Evolutionary conservation across 2,797 vertebrate genomes (phyloP), one percentile per base, ranked within the genome.

Genomic region (Chromis chromis): DNA sequence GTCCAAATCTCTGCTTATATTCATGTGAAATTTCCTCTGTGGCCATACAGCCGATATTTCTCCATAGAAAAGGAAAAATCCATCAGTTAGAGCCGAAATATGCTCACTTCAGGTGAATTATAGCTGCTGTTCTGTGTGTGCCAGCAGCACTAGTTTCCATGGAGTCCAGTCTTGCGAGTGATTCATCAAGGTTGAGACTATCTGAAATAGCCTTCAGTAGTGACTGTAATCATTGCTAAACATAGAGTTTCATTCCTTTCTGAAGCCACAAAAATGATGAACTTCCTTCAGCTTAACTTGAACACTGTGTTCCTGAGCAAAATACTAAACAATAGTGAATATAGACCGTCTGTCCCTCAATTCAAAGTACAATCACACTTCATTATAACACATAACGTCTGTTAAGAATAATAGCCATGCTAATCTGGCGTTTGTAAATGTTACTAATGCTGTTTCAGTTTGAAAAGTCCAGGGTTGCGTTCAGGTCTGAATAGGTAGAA

Each of bases 81-180:
- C 25, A 4, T 65, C 9, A 22, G 12, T 0, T 33, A 9, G 1
- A 44, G 25, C 36, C 24, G 24, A 56, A 53, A 50, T 44, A 12
- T 40, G 22, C 8, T 58, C 2, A 17, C 42, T 31, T 52, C 21
- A 60, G 44, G 58, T 64, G 6, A 54, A 58, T 40, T 39, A 10
- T 11, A 60, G 7, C 25, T 50, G 60, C 8, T 40, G 42, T 17
- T 21, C 53, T 44, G 48, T 24, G 64, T 56, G 67, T 66, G 56
- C 50, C 28, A 66, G 53, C 7, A 53, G 55, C 70, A 19, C 27
- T 24, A 4, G 85, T 89, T 88, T 84, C 82, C 82, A 89, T 86
- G 85, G 83, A 52, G 72, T 70, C 67, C 53, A 46, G 76, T 63
- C 72, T 48, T 59, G 39, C 52, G 53, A 4, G 54, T 78, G 75